Evolutionary conservation across 2,113 vertebrate genomes (phyloP).

Genomic region (Spea multiplicata): DNA sequence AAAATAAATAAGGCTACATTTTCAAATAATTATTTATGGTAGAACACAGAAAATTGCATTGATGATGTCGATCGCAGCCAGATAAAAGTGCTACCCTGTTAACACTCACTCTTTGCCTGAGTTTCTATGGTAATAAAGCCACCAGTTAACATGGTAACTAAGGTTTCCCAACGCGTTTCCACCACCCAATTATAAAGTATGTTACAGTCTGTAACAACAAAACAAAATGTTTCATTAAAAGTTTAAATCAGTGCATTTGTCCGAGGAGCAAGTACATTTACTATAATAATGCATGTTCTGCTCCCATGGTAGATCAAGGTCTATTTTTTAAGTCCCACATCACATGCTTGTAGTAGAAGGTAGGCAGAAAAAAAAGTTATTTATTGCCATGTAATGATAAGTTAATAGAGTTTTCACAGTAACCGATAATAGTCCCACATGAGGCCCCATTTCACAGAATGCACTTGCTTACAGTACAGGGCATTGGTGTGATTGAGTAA

Average conservation of each 20-base stretch:
- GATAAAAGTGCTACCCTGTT: constrained; percentile 17
- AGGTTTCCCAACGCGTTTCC: neutral
- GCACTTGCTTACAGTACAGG: neutral
- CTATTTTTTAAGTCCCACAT: neutral
- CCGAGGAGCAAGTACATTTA: neutral
- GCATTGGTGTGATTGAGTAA: neutral
- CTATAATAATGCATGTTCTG: neutral
- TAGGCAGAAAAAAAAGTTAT: too few species aligned
- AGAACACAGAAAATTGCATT: neutral
- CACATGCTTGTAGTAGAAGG: neutral
- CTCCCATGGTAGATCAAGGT: neutral
- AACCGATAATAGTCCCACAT: too few species aligned
- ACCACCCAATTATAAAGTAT: constrained; percentile 27
- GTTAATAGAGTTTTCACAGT: too few species aligned
- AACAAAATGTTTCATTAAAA: constrained; percentile 26
- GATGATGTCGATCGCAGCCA: neutral
- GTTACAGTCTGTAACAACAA: constrained; percentile 1
- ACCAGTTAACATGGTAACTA: constrained; percentile 43
- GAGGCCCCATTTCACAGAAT: too few species aligned
- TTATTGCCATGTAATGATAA: too few species aligned
- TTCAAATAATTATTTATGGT: neutral
- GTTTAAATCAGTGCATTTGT: constrained; percentile 4
- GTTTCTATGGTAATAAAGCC: constrained; percentile 46
- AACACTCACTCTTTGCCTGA: constrained; percentile 6
- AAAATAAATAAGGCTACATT: neutral